phyloP scores from a whole-genome alignment of 1,140 invertebrate genomes.

The Camponotus pennsylvanicus region DNA sequence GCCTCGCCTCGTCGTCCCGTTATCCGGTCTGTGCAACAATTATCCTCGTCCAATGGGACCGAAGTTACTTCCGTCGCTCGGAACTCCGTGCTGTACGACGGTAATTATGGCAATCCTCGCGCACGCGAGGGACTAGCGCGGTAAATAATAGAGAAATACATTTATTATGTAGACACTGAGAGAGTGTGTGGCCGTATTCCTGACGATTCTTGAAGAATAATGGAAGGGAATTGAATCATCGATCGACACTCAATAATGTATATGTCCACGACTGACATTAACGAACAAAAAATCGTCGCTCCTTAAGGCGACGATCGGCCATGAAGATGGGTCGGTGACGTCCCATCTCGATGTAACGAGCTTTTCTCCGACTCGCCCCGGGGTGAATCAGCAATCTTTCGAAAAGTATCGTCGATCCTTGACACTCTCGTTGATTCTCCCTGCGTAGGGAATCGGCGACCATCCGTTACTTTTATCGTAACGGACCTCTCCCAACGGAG shows the following conservation, averaged over 20 bases:
- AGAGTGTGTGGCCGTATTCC: background rate
- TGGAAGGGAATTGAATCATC: slow-evolving; percentile 38
- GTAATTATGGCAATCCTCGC: slow-evolving; percentile 42
- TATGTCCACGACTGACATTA: slow-evolving; percentile 76
- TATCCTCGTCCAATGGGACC: slow-evolving; percentile 42
- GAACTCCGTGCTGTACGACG: slow-evolving; percentile 37
- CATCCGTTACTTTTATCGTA: slow-evolving; percentile 32
- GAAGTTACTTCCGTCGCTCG: slow-evolving; percentile 53
- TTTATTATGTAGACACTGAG: slow-evolving; percentile 24
- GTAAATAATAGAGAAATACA: slow-evolving; percentile 30
- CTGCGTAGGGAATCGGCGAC: background rate
- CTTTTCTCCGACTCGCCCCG: slow-evolving; percentile 67
- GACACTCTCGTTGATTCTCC: background rate
- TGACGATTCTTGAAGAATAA: background rate
- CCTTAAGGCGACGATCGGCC: slow-evolving; percentile 74
- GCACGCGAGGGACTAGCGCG: slow-evolving; percentile 12
- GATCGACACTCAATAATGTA: slow-evolving; percentile 70
- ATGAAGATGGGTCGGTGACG: slow-evolving; percentile 76
- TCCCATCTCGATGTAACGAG: slow-evolving; percentile 75
- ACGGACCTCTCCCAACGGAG: background rate
- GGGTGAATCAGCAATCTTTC: slow-evolving; percentile 66
- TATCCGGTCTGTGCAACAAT: slow-evolving; percentile 36
- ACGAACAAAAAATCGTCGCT: slow-evolving; percentile 74
- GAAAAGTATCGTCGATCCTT: slow-evolving; percentile 48
- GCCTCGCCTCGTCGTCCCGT: background rate